Percentiles rank a stretch among this genome's conserved stretches.
Evolutionary conservation across 2,113 vertebrate species (phyloP).

Genomic region (Siniperca knerii): DNA sequence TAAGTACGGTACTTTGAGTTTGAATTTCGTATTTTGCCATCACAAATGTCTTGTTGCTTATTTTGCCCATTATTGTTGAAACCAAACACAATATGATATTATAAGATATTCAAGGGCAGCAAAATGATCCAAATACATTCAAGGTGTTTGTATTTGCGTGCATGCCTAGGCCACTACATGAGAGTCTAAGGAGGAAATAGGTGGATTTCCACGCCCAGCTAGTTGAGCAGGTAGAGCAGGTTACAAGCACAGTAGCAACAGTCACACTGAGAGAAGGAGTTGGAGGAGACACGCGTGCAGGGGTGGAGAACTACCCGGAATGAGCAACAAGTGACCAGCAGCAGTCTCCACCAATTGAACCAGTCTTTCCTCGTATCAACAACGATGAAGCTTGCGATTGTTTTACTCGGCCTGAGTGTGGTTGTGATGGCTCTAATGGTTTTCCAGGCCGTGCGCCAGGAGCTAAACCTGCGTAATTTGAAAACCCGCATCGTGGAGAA

Average conservation of each 20-base stretch:
- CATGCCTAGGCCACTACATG: neutral
- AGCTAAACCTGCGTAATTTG: conserved; percentile 42
- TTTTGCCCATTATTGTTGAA: neutral
- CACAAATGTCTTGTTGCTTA: neutral
- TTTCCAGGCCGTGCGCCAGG: conserved; percentile 72
- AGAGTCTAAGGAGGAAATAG: neutral
- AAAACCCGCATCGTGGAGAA: neutral
- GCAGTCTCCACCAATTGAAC: too few species aligned
- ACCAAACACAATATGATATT: neutral
- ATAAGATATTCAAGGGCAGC: too few species aligned
- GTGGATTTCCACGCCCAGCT: conserved; percentile 46
- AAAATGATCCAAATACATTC: neutral
- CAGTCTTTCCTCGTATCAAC: neutral
- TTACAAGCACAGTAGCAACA: neutral
- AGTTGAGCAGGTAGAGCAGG: conserved; percentile 57
- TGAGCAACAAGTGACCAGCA: neutral
- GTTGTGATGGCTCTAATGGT: conserved; percentile 49
- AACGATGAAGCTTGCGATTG: conserved; percentile 58
- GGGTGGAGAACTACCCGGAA: neutral
- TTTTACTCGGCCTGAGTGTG: conserved; percentile 37
- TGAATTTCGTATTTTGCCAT: neutral
- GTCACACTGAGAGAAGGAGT: neutral
- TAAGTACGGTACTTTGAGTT: neutral
- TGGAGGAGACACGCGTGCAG: neutral
- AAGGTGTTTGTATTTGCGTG: neutral